These are phyloP conservation scores for Mongoloraphidia duomilia DNA, from an alignment of 2,888 invertebrate species.

Conservation along the genomic window DNA sequence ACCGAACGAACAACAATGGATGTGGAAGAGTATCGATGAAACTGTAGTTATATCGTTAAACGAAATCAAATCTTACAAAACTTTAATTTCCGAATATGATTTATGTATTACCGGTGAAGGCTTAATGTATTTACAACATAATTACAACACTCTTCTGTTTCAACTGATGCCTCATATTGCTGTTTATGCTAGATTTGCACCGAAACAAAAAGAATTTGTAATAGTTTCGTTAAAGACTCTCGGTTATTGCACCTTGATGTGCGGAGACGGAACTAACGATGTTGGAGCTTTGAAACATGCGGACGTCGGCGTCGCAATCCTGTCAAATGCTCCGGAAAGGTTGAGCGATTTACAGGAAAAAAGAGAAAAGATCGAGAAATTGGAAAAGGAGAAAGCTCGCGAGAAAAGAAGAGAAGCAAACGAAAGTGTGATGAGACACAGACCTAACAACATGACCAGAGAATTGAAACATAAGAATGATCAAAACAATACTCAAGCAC, in stretches of 20 bases:
- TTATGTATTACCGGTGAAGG: conserved; percentile 94
- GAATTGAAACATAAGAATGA: conserved; percentile 17
- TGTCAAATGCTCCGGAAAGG: conserved; percentile 65
- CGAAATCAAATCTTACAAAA: conserved; percentile 24
- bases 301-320: conserved; percentile 85
- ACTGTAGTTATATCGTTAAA: conserved; percentile 39
- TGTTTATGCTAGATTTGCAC: conserved; percentile 93
- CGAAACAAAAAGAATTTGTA: conserved; percentile 96
- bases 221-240: conserved; percentile 76
- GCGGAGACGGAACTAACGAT: conserved; percentile 99
- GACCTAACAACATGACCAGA: conserved; percentile 16
- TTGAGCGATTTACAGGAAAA: conserved; percentile 27
- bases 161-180: conserved; percentile 71
- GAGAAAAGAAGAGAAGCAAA: conserved; percentile 18
- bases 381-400: conserved; percentile 13
- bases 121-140: conserved; percentile 49
- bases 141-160: conserved; percentile 46
- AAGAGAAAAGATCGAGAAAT: conserved; percentile 20
- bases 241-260: conserved; percentile 92
- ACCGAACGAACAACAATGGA: conserved; percentile 37
- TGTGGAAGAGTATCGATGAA: conserved; percentile 67
- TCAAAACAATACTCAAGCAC: conserved; percentile 26
- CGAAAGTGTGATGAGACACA: conserved; percentile 12
- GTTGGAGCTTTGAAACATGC: conserved; percentile 98
- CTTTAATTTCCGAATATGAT: conserved; percentile 62